A percentile compares a stretch with the other conserved stretches of the same genome.
These are phyloP conservation scores for Calameuta filiformis DNA, from an alignment of 2,888 invertebrate genomes.

Conservation along the genomic window DNA sequence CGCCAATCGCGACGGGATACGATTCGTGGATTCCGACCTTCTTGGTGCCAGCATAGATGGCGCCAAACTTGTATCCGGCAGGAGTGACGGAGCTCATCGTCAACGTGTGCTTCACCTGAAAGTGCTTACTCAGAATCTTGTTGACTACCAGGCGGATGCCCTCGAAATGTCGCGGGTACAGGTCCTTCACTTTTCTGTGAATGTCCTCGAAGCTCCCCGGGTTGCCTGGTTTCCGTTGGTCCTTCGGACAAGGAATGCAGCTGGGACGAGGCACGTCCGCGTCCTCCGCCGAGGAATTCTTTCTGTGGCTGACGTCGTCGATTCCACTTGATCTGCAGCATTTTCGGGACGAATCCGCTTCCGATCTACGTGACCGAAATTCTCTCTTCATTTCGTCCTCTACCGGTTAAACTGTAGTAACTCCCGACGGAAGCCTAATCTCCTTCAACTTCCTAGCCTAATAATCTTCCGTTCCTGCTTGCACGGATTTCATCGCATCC, in stretches of 20 bases:
- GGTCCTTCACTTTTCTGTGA: constrained; percentile 54
- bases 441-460: too few relatives aligned
- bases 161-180: constrained; percentile 58
- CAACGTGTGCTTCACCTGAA: constrained; percentile 50
- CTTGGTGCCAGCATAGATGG: constrained; percentile 52
- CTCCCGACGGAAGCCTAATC: too few relatives aligned
- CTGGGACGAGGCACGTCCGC: neutral
- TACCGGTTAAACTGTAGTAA: too few relatives aligned
- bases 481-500: too few relatives aligned
- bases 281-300: too few relatives aligned
- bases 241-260: constrained; percentile 42
- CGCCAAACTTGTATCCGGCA: constrained; percentile 58
- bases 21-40: constrained; percentile 48
- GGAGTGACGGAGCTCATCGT: constrained; percentile 50
- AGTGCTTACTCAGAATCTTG: constrained; percentile 53
- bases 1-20: constrained; percentile 53
- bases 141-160: constrained; percentile 49
- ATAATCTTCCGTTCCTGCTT: too few relatives aligned
- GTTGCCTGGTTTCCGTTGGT: constrained; percentile 50
- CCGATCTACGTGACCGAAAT: too few relatives aligned
- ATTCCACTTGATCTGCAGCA: too few relatives aligned
- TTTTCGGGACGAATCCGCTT: too few relatives aligned
- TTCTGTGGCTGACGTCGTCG: too few relatives aligned
- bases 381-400: too few relatives aligned
- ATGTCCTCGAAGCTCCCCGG: constrained; percentile 61